Evolutionary conservation across 2,797 vertebrate genomes (phyloP).

Genomic region (Cetoscarus ocellatus): DNA sequence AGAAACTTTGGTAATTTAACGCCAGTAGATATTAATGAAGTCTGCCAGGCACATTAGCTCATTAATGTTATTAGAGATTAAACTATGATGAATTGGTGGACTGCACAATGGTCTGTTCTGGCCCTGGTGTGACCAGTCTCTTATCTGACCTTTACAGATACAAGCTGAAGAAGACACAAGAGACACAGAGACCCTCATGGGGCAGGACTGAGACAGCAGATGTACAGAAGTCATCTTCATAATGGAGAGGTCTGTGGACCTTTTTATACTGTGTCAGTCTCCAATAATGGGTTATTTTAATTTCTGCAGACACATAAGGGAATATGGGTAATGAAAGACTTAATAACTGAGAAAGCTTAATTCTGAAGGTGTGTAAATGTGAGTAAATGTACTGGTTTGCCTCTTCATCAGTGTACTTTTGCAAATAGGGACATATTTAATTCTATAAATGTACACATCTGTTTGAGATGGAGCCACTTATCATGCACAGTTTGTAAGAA

Average conservation of each 20-base stretch:
- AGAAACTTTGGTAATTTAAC: constrained; percentile 60
- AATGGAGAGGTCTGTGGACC: constrained; percentile 48
- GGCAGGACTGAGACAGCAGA: constrained; percentile 55
- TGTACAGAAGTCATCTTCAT: constrained; percentile 46
- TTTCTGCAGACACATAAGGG: constrained; percentile 58
- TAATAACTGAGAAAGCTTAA: constrained; percentile 38
- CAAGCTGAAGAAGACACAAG: constrained; percentile 58
- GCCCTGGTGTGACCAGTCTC: constrained; percentile 68
- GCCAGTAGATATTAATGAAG: constrained; percentile 69
- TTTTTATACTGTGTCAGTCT: constrained; percentile 52
- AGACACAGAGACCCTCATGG: constrained; percentile 60
- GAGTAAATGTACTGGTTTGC: constrained; percentile 6
- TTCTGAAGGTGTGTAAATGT: constrained; percentile 14
- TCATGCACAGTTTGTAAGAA: constrained; percentile 4
- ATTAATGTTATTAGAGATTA: constrained; percentile 76
- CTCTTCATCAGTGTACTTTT: constrained; percentile 8
- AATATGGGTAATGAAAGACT: constrained; percentile 38
- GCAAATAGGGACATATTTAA: background rate
- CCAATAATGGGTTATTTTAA: constrained; percentile 65
- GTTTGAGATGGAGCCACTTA: background rate
- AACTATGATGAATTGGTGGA: constrained; percentile 69
- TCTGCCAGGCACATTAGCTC: constrained; percentile 68
- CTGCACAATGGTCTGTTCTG: constrained; percentile 69
- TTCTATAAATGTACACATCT: background rate
- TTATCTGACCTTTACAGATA: constrained; percentile 81